These are phyloP conservation scores for Peromyscus aztecus DNA, from an alignment of 2,797 vertebrate species.

Conservation along the genomic window DNA sequence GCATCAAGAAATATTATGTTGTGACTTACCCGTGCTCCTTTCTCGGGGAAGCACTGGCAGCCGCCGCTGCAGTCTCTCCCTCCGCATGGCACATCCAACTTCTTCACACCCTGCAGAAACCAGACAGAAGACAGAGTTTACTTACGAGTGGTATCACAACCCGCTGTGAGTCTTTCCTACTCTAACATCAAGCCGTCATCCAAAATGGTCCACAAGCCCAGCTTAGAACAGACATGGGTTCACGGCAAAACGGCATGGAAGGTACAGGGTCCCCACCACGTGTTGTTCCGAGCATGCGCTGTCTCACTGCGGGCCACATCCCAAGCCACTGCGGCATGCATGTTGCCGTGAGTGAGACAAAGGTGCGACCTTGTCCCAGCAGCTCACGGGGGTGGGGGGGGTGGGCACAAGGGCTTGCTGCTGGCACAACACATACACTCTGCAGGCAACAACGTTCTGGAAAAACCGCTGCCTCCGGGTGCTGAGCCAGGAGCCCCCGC, in stretches of 20 bases:
- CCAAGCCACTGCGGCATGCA: no score
- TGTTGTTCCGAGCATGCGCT: rapidly evolving
- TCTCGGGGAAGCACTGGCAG: conserved; percentile 97
- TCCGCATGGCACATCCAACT: conserved; percentile 93
- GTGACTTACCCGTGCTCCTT: conserved; percentile 95
- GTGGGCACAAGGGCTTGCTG: background rate
- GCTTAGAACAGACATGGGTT: background rate
- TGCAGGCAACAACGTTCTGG: background rate
- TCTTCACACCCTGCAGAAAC: conserved; percentile 94
- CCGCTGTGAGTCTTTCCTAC: background rate
- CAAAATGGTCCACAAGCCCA: no score
- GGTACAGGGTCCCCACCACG: background rate
- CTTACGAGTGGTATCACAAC: background rate
- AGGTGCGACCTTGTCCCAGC: no score
- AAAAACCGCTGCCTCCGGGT: background rate
- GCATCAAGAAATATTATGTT: background rate
- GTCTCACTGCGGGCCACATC: background rate
- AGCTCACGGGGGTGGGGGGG: no score
- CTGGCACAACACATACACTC: background rate
- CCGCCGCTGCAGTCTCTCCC: conserved; percentile 98
- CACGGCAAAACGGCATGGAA: rapidly evolving
- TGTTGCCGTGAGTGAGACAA: background rate
- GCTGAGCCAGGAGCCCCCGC: background rate
- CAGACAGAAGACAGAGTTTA: conserved; percentile 72
- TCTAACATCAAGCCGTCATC: background rate